These are phyloP conservation scores for Slavum lentiscoides DNA, from an alignment of 2,888 invertebrate species.

Conservation along the genomic window DNA sequence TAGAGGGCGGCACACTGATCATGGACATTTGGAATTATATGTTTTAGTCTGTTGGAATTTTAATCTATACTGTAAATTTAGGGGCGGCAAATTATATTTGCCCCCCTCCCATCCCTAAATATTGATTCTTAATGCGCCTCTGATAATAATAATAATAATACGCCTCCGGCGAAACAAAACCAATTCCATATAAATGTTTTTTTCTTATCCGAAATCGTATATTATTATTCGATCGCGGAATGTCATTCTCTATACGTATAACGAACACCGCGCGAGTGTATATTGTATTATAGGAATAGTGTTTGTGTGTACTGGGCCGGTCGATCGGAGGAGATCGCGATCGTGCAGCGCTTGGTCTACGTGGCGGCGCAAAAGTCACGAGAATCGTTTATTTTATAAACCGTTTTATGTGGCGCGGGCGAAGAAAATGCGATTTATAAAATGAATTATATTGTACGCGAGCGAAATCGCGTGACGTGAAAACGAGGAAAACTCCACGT, in stretches of 20 bases:
- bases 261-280: neutral
- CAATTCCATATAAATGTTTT: slow-evolving; percentile 8
- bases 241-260: slow-evolving; percentile 21
- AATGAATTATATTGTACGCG: neutral
- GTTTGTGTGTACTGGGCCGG: neutral
- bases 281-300: neutral
- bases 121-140: no score
- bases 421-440: slow-evolving; percentile 36
- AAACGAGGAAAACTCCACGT: neutral
- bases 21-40: no score
- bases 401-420: slow-evolving; percentile 28
- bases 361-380: neutral
- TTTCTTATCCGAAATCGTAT: slow-evolving; percentile 34
- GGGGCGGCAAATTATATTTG: no score
- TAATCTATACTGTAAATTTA: no score
- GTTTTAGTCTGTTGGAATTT: no score
- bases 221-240: slow-evolving; percentile 9
- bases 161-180: neutral
- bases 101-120: no score
- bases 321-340: neutral
- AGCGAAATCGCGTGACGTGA: slow-evolving; percentile 29
- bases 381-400: slow-evolving; percentile 36
- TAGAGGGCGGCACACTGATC: no score
- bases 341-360: slow-evolving; percentile 2
- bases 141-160: no score